Evolutionary conservation across 2,797 vertebrate species (phyloP).

Genomic region (Anguilla anguilla): DNA sequence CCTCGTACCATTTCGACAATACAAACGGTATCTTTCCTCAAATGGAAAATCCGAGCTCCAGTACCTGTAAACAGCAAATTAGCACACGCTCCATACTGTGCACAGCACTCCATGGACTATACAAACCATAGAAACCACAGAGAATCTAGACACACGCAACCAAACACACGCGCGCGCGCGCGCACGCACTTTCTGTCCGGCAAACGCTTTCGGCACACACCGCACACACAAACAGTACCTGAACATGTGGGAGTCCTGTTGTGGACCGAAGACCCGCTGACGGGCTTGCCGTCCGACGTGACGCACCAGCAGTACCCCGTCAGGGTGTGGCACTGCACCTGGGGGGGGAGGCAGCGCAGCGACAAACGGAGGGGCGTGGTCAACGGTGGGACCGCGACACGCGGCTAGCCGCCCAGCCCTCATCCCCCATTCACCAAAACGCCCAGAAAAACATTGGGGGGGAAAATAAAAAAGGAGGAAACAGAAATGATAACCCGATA

Average conservation of each 20-base stretch:
- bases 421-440: neutral
- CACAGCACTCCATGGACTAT: neutral
- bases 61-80: neutral
- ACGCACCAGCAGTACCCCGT: constrained; percentile 99
- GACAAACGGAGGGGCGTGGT: constrained; percentile 4
- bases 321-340: constrained; percentile 98
- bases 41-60: neutral
- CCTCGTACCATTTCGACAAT: constrained; percentile 60
- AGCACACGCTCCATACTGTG: neutral
- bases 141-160: neutral
- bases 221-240: constrained; percentile 80
- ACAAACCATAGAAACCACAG: neutral
- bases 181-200: neutral
- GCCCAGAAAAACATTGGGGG: neutral
- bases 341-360: constrained; percentile 37
- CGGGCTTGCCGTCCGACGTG: constrained; percentile 92
- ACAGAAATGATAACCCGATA: neutral
- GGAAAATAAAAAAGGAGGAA: neutral
- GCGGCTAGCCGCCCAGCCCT: neutral
- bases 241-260: constrained; percentile 98
- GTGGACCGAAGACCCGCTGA: constrained; percentile 96
- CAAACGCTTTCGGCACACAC: too few species aligned
- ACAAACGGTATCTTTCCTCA: constrained; percentile 50
- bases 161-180: neutral
- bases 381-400: neutral